Conservation (phyloP, 2,888 invertebrate genomes). For the Diarsia rubi region DNA sequence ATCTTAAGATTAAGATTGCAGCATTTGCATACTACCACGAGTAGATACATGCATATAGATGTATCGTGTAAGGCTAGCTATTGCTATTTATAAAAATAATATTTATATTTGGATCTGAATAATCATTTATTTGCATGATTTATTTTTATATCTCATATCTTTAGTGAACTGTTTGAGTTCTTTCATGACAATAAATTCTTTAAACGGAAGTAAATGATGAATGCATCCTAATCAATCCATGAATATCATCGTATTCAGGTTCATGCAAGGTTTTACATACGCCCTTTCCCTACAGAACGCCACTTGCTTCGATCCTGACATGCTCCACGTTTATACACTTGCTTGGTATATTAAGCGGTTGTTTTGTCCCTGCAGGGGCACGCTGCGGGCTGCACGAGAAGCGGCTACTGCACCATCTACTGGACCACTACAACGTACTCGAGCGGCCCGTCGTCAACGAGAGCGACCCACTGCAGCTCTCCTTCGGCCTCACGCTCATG, state of each 20-base stretch:
- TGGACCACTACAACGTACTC: conserved; percentile 98
- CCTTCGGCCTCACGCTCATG: conserved; percentile 99
- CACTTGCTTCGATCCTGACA: not conserved
- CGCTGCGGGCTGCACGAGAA: conserved; percentile 98
- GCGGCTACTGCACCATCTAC: conserved; percentile 96
- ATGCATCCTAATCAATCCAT: no score
- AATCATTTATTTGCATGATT: not conserved
- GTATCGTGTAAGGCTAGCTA: not conserved
- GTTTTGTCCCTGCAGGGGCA: conserved; percentile 91
- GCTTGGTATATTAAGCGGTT: conserved; percentile 3
- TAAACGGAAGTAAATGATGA: not conserved
- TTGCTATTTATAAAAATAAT: conserved; percentile 1
- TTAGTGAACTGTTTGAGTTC: not conserved
- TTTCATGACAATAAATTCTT: not conserved
- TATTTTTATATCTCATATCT: not conserved
- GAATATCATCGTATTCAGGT: not conserved
- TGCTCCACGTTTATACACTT: not conserved
- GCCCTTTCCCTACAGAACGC: not conserved
- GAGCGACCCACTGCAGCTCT: conserved; percentile 98
- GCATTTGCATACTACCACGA: conserved; percentile 19
- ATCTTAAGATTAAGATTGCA: conserved; percentile 24
- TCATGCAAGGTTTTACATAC: not conserved
- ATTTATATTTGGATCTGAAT: not conserved
- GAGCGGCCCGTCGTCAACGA: conserved; percentile 98
- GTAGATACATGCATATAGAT: not conserved